A percentile compares a stretch with the other conserved stretches of the same genome.
phyloP scores from a whole-genome alignment of 2,888 invertebrate species.

The Carabus problematicus region DNA sequence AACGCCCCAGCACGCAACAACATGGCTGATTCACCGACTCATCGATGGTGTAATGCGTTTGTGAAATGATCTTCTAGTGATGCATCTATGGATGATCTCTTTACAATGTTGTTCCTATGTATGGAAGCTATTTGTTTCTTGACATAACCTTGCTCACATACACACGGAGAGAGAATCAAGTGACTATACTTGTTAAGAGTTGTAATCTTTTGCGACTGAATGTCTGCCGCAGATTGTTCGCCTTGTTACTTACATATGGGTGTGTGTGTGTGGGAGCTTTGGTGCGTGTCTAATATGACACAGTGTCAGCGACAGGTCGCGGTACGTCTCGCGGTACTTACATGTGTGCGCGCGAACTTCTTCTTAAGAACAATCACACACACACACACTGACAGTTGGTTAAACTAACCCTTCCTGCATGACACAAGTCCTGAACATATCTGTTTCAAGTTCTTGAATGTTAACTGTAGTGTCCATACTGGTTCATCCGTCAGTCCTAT shows the following conservation, averaged over 20 bases:
- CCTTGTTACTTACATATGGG: conserved; percentile 47
- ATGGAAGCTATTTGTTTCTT: too few species aligned
- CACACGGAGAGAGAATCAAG: background rate
- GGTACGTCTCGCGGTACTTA: conserved; percentile 32
- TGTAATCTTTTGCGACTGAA: conserved; percentile 53
- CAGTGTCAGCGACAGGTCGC: conserved; percentile 57
- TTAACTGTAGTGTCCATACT: background rate
- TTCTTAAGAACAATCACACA: background rate
- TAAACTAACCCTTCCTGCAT: background rate
- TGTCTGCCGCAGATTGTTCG: conserved; percentile 57
- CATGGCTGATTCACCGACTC: conserved; percentile 17
- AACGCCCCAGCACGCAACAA: conserved; percentile 28
- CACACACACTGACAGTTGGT: conserved; percentile 11
- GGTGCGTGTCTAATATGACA: conserved; percentile 58
- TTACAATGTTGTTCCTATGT: too few species aligned
- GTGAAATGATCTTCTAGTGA: background rate
- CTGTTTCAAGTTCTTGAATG: conserved; percentile 7
- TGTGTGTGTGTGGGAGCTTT: conserved; percentile 52
- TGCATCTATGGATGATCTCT: too few species aligned
- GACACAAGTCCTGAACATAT: background rate
- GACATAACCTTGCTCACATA: too few species aligned
- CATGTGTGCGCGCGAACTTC: conserved; percentile 2
- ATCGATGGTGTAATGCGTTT: background rate
- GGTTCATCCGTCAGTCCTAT: background rate
- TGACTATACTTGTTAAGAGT: conserved; percentile 40